Base-by-base conservation (phyloP, 2,797 vertebrate genomes). In the Luscinia megarhynchos region DNA sequence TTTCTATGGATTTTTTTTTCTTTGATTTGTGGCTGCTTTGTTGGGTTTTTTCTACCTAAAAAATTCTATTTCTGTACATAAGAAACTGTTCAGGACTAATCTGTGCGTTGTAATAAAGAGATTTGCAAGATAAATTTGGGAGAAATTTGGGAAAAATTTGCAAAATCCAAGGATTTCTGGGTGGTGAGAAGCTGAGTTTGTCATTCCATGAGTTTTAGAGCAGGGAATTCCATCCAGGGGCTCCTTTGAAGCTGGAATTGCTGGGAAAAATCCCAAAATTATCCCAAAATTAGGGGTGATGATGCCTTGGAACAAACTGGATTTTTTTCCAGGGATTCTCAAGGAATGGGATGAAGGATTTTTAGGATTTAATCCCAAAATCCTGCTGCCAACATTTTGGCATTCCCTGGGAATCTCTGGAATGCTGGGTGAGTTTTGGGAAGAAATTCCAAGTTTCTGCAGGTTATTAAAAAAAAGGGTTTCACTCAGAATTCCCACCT, bases 41-140 rank as follows among this genome's bases (percentile, higher is more conserved):
- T 95, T 96, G 96, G 92, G 85, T 54, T 54, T 98, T 98, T 98
- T 97, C 97, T 97, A 97, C 94, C 92, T 97, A 90, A 97, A 94
- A 51, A 97, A 93, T 95, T 97, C 68, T 97, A 97, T 98, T 98
- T 98, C 96, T 98, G 93, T 97, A 96, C 95, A 97, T 97, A 94
- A 95, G 73, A 54, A 97, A 88, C 73, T 94, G 45, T 93, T 95
- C 94, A 87, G 89, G 94, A 97, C 96, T 97, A 97, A 98, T 96
- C 95, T 90, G 87, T 97, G 95, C 75, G 92, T 97, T 97, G 93
- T 91, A 98, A 98, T 98, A 98, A 98, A 98, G 96, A 96, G 76
- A 97, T 97, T 97, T 97, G 89, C 97, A 97, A 87, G 87, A 95
- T 96, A 96, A 87, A 53, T n/a, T 10, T 3, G 5, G 1, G 0